These are phyloP conservation scores for Ptilonorhynchus violaceus DNA, from an alignment of 2,113 vertebrate genomes.

Conservation along the genomic window DNA sequence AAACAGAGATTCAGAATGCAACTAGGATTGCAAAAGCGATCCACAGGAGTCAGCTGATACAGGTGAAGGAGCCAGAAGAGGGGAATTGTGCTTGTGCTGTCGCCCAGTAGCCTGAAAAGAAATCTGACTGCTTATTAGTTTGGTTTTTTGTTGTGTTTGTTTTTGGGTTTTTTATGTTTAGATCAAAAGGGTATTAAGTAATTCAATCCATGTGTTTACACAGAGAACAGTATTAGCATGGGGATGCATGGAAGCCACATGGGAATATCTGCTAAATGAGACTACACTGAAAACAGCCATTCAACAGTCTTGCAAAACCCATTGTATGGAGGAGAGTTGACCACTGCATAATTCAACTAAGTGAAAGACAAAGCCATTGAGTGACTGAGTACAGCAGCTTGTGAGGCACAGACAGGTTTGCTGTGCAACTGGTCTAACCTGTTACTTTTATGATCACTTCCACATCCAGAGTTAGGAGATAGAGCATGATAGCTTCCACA, in stretches of 20 bases:
- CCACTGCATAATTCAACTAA: not conserved
- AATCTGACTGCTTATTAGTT: not conserved
- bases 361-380: not conserved
- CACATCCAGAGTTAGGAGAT: not conserved
- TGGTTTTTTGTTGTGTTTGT: not conserved
- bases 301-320: slow-evolving; percentile 19
- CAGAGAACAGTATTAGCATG: not conserved
- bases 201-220: slow-evolving; percentile 44
- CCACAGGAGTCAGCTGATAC: not conserved
- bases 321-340: not conserved
- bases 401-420: not conserved
- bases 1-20: not conserved
- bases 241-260: slow-evolving; percentile 52
- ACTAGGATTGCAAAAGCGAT: not conserved
- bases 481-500: not conserved
- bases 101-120: slow-evolving; percentile 48
- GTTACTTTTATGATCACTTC: not conserved
- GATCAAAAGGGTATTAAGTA: slow-evolving; percentile 54
- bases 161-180: not conserved
- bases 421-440: not conserved
- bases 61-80: not conserved
- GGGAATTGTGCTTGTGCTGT: not conserved
- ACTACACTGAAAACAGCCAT: not conserved
- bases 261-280: slow-evolving; percentile 51
- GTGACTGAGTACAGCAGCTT: not conserved